Base-by-base conservation (phyloP, 23 tunicate species). In the Ciona savignyi region DNA sequence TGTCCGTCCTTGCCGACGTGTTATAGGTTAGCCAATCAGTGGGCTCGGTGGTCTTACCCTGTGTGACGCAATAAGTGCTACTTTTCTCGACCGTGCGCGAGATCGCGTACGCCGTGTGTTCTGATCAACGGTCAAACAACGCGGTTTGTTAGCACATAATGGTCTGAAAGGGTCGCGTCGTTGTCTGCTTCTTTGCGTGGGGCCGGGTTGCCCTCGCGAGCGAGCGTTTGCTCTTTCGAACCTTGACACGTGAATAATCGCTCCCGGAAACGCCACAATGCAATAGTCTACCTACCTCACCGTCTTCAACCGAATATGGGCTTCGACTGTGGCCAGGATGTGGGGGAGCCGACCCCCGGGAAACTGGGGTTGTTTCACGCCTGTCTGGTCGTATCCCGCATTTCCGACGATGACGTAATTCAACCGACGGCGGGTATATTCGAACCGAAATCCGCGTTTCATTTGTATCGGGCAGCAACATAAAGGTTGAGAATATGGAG, bases 11-110 rank as follows among this genome's bases (percentile, higher is more conserved):
- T n/a, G n/a, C n/a, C n/a, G n/a, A n/a, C n/a, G n/a, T n/a, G n/a
- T n/a, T n/a, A n/a, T n/a, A n/a, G n/a, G 56, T 42, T 15, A 42
- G 15, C 56, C 56, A 42, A 42, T 42, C 56, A 42, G 15, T 6
- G 9, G 9, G 11, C 56, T 6, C 56, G 56, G 9, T 42, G 56
- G 15, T 15, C 9, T 6, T 6, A 9, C 15, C 56, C 56, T 42
- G 56, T 42, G 56, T 42, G 56, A 42, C 56, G 56, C 15, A 42
- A 42, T 15, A 42, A 42, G 56, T 42, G 56, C 56, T 42, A 42
- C 56, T 42, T 42, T 42, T 42, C 56, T 42, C 56, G 56, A 42
- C 56, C 56, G 56, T 15, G 56, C 56, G 56, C 56, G 56, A 42
- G 9, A 6, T 42, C 56, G 15, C 15, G 11, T 42, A 6, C 56